phyloP scores from a whole-genome alignment of 2,113 vertebrate genomes.

The Poeciliopsis occidentalis region DNA sequence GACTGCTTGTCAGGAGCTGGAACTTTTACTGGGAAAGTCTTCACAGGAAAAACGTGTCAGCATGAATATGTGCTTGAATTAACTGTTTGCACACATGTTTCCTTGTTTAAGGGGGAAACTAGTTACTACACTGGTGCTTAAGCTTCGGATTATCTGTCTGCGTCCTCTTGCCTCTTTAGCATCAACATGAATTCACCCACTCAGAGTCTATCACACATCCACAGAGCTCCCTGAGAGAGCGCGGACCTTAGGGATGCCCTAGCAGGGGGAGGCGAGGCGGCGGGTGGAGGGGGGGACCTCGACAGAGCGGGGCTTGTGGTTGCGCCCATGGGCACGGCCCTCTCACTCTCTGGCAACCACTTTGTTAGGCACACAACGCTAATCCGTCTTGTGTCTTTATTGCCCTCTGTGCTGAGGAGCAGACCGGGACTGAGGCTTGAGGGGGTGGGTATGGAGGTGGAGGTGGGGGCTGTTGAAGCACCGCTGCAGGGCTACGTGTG shows the following conservation, averaged over 20 bases:
- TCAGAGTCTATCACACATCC: conserved; percentile 78
- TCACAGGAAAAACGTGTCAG: conserved; percentile 42
- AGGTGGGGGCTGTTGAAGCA: conserved; percentile 23
- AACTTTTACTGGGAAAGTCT: conserved; percentile 54
- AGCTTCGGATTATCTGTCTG: conserved; percentile 77
- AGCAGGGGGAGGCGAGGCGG: conserved; percentile 28
- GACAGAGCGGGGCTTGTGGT: conserved; percentile 46
- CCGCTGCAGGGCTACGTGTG: conserved; percentile 69
- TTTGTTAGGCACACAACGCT: conserved; percentile 77
- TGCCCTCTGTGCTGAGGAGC: conserved; percentile 70
- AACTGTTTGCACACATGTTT: conserved; percentile 76
- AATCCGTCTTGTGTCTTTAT: conserved; percentile 81
- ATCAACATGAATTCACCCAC: conserved; percentile 75
- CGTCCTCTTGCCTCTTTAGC: conserved; percentile 75
- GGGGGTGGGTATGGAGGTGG: background rate
- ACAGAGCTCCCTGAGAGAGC: conserved; percentile 77
- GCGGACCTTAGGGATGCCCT: conserved; percentile 72
- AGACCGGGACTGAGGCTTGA: conserved; percentile 44
- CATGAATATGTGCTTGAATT: conserved; percentile 61
- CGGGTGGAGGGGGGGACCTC: conserved; percentile 35
- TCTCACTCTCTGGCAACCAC: conserved; percentile 75
- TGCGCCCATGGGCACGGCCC: conserved; percentile 75
- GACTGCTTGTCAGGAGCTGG: conserved; percentile 31
- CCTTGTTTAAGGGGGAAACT: conserved; percentile 69
- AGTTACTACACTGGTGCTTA: conserved; percentile 71